These are phyloP conservation scores for Carposina sasakii DNA, from an alignment of 1,140 invertebrate genomes.

Conservation along the genomic window DNA sequence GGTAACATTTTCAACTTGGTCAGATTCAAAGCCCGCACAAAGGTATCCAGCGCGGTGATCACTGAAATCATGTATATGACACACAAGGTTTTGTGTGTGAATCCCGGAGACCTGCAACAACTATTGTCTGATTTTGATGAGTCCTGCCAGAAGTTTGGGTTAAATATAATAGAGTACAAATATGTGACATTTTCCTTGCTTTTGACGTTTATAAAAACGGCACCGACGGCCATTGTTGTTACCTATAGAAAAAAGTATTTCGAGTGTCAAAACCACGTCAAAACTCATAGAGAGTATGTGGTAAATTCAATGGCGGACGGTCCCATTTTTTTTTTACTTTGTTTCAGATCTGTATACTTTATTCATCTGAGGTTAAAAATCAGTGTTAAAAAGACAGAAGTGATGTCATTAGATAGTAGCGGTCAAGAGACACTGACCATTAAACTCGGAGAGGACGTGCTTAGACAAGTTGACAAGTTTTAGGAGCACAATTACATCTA, in stretches of 20 bases:
- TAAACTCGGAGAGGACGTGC: not conserved
- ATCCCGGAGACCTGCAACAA: not conserved
- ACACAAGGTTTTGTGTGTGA: slow-evolving; percentile 9
- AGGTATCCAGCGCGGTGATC: slow-evolving; percentile 16
- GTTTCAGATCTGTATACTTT: too few relatives aligned
- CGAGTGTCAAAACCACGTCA: too few relatives aligned
- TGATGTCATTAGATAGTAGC: slow-evolving; percentile 1
- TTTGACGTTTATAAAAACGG: too few relatives aligned
- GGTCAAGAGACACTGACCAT: slow-evolving; percentile 7
- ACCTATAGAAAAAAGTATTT: too few relatives aligned
- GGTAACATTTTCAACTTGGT: slow-evolving; percentile 18
- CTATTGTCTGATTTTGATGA: slow-evolving; percentile 2
- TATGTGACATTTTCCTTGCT: too few relatives aligned
- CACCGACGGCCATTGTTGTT: too few relatives aligned
- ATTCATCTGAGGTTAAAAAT: too few relatives aligned
- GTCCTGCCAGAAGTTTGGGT: slow-evolving; percentile 1
- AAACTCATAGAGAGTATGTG: too few relatives aligned
- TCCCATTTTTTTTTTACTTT: too few relatives aligned
- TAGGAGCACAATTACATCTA: slow-evolving; percentile 14
- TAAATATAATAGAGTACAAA: too few relatives aligned
- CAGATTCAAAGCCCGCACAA: slow-evolving; percentile 16
- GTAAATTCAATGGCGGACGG: too few relatives aligned
- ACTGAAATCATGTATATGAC: slow-evolving; percentile 20
- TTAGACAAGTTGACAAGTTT: slow-evolving; percentile 20
- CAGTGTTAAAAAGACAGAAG: slow-evolving; percentile 8